Percentiles rank a stretch among this genome's conserved stretches.
Evolutionary conservation across 2,888 invertebrate genomes (phyloP).

Genomic region (Scaptomyza caliginosa): DNA sequence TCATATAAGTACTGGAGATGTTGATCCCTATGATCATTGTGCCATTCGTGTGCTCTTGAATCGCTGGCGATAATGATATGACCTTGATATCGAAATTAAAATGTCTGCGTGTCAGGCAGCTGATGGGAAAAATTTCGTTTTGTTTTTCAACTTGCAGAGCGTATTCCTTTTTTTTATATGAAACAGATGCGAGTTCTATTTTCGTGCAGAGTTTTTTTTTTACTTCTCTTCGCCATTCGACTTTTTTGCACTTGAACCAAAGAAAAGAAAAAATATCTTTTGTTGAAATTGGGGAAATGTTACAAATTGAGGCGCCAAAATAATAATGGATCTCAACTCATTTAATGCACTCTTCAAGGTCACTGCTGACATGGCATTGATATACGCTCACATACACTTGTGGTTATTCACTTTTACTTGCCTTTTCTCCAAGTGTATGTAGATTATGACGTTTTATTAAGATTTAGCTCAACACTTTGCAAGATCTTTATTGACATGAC

Average conservation of each 20-base stretch:
- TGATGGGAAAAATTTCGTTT: slow-evolving; percentile 27
- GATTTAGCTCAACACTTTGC: slow-evolving; percentile 1
- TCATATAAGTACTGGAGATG: slow-evolving; percentile 52
- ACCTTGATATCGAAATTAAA: slow-evolving; percentile 38
- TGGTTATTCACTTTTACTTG: background rate
- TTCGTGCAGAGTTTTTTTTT: slow-evolving; percentile 49
- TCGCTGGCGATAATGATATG: slow-evolving; percentile 28
- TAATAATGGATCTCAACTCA: slow-evolving; percentile 55
- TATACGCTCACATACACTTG: background rate
- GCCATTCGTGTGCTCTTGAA: slow-evolving; percentile 55
- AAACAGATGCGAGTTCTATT: slow-evolving; percentile 76
- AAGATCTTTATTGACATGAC: slow-evolving; percentile 17
- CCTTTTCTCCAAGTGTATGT: background rate
- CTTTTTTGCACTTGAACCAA: slow-evolving; percentile 59
- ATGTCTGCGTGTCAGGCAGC: slow-evolving; percentile 45
- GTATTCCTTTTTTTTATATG: slow-evolving; percentile 52
- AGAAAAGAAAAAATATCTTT: slow-evolving; percentile 1
- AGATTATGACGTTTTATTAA: background rate
- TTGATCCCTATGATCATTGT: slow-evolving; percentile 63
- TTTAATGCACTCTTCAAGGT: slow-evolving; percentile 60
- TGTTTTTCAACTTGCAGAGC: slow-evolving; percentile 25
- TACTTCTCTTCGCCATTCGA: slow-evolving; percentile 5
- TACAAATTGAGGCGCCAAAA: slow-evolving; percentile 51
- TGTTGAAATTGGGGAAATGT: slow-evolving; percentile 41
- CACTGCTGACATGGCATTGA: slow-evolving; percentile 57